These are phyloP conservation scores for Procavia capensis DNA, from an alignment of 2,113 vertebrate genomes.

Conservation along the genomic window DNA sequence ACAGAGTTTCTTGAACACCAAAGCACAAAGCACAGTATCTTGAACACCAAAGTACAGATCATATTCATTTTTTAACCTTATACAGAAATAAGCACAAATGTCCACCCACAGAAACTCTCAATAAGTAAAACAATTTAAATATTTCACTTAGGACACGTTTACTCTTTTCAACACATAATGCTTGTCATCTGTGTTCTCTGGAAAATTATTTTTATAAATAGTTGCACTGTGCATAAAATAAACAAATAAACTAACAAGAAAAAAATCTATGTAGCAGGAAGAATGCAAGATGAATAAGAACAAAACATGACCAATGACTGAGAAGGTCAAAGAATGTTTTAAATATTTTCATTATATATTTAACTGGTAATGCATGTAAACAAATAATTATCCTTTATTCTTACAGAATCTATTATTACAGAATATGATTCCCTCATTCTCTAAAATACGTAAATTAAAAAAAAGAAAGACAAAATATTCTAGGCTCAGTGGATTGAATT, in stretches of 20 bases:
- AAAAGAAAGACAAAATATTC: too few relatives aligned
- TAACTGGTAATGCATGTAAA: neutral
- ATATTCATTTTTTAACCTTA: neutral
- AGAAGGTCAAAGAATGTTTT: neutral
- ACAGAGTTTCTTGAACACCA: neutral
- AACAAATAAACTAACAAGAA: neutral
- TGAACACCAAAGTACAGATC: neutral
- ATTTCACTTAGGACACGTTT: neutral
- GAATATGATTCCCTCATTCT: neutral
- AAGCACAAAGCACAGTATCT: too few relatives aligned
- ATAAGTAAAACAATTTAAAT: neutral
- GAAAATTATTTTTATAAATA: neutral
- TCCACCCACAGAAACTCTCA: neutral
- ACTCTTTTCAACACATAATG: neutral
- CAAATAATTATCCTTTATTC: neutral
- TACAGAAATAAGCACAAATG: neutral
- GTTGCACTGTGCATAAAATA: neutral
- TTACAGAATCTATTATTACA: neutral
- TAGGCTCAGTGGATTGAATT: neutral
- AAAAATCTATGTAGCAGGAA: neutral
- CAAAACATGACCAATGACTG: neutral
- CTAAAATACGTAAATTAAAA: neutral
- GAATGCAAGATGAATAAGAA: neutral
- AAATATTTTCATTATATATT: neutral
- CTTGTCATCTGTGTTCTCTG: neutral